These are phyloP conservation scores for Epirrhoe tristata DNA, from an alignment of 2,888 invertebrate genomes.

Conservation along the genomic window DNA sequence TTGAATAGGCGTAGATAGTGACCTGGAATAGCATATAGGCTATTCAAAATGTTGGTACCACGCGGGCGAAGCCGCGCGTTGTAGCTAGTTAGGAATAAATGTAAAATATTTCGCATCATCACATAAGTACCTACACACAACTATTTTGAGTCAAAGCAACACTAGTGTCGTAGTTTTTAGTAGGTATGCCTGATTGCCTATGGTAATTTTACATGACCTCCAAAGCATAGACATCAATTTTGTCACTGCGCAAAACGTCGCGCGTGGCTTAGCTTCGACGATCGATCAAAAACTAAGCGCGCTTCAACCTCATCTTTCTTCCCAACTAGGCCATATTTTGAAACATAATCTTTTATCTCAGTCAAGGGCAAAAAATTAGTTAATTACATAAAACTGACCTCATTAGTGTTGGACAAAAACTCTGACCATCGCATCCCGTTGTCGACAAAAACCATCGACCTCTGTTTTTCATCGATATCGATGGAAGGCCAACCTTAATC, in stretches of 20 bases:
- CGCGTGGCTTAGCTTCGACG: too few species aligned
- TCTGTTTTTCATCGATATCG: conserved; percentile 57
- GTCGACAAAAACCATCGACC: conserved; percentile 62
- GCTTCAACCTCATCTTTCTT: not conserved
- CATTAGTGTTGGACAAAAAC: conserved; percentile 55
- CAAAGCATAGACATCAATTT: not conserved
- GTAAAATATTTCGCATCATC: too few species aligned
- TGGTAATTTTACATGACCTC: too few species aligned
- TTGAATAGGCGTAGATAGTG: too few species aligned
- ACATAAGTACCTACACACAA: too few species aligned
- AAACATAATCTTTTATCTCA: conserved; percentile 48
- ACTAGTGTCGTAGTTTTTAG: too few species aligned
- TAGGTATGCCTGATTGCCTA: too few species aligned
- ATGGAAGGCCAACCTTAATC: conserved; percentile 49
- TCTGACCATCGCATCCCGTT: conserved; percentile 63
- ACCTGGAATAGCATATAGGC: too few species aligned
- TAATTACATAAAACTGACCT: conserved; percentile 52
- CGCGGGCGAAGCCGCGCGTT: too few species aligned
- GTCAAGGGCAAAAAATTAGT: conserved; percentile 53
- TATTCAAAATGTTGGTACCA: too few species aligned
- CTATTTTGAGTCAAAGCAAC: too few species aligned
- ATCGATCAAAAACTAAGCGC: not conserved
- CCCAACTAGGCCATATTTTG: conserved; percentile 28
- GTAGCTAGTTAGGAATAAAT: too few species aligned
- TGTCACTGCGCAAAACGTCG: not conserved